Conservation (phyloP, 2,888 invertebrate species). For the Anthoptus insignis region DNA sequence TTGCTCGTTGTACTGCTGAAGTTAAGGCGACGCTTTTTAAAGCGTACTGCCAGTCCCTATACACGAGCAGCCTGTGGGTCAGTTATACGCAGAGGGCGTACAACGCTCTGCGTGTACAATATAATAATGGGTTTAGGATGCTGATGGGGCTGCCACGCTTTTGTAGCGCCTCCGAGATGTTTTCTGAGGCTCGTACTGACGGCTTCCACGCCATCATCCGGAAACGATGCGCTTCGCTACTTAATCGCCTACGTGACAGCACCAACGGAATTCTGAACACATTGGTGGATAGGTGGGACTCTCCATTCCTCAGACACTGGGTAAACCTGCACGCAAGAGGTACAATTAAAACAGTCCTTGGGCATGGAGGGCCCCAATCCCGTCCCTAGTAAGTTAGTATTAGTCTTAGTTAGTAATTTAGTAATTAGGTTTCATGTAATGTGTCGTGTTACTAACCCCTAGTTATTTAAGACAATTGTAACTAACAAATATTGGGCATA, state of each 20-base stretch:
- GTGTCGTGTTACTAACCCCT: too few relatives aligned
- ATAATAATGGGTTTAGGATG: conserved; percentile 8
- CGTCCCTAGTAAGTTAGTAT: too few relatives aligned
- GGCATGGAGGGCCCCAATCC: too few relatives aligned
- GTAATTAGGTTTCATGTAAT: too few relatives aligned
- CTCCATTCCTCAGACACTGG: not conserved
- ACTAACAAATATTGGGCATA: too few relatives aligned
- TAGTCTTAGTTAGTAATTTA: too few relatives aligned
- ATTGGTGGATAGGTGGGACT: not conserved
- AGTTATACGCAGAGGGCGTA: not conserved
- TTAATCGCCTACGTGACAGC: conserved; percentile 14
- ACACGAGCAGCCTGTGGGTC: not conserved
- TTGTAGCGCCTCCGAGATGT: not conserved
- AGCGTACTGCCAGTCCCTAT: not conserved
- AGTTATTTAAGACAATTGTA: too few relatives aligned
- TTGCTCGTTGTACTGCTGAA: not conserved
- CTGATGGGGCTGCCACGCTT: conserved; percentile 3
- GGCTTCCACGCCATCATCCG: not conserved
- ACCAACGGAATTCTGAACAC: conserved; percentile 4
- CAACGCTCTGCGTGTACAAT: conserved; percentile 10
- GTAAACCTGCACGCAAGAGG: too few relatives aligned
- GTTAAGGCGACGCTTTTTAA: not conserved
- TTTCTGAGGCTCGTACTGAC: not conserved
- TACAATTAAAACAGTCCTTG: too few relatives aligned
- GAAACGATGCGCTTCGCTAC: not conserved